These are phyloP conservation scores for Vesta saturnalis DNA, from an alignment of 2,888 invertebrate species.

Conservation along the genomic window DNA sequence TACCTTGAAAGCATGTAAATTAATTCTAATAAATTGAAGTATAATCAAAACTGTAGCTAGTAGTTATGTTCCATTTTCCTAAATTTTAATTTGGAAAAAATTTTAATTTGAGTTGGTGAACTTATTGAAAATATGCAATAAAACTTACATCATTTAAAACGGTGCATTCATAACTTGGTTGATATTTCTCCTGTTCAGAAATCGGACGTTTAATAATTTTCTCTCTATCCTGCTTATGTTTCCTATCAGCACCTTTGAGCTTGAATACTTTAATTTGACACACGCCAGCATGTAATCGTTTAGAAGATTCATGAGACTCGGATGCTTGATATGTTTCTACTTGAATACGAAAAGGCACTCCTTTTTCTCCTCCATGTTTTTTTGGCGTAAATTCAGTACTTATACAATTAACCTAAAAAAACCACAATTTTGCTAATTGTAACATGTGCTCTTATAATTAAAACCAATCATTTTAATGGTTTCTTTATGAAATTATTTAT, in stretches of 20 bases:
- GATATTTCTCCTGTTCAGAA: constrained; percentile 90
- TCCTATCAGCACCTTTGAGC: constrained; percentile 95
- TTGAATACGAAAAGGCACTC: constrained; percentile 95
- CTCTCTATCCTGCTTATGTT: constrained; percentile 96
- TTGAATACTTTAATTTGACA: constrained; percentile 96
- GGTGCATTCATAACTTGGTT: constrained; percentile 95
- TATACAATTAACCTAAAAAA: constrained; percentile 88
- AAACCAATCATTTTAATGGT: not conserved
- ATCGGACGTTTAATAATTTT: constrained; percentile 88
- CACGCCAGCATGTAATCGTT: constrained; percentile 90
- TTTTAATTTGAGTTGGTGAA: not conserved
- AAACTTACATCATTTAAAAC: constrained; percentile 89
- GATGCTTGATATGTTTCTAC: constrained; percentile 85
- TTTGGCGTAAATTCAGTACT: constrained; percentile 98
- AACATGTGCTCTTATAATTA: not conserved
- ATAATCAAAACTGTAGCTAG: too few species aligned
- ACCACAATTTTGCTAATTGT: not conserved
- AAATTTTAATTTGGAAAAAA: not conserved
- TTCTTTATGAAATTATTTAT: constrained; percentile 9
- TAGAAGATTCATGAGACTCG: constrained; percentile 61
- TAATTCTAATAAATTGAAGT: too few species aligned
- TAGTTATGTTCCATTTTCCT: too few species aligned
- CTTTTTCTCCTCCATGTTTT: constrained; percentile 98
- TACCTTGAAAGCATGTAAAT: too few species aligned
- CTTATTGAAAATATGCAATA: not conserved